Percentiles rank a stretch among this genome's conserved stretches.
Conservation (phyloP, 2,888 invertebrate species). For the Meloe dianella region DNA sequence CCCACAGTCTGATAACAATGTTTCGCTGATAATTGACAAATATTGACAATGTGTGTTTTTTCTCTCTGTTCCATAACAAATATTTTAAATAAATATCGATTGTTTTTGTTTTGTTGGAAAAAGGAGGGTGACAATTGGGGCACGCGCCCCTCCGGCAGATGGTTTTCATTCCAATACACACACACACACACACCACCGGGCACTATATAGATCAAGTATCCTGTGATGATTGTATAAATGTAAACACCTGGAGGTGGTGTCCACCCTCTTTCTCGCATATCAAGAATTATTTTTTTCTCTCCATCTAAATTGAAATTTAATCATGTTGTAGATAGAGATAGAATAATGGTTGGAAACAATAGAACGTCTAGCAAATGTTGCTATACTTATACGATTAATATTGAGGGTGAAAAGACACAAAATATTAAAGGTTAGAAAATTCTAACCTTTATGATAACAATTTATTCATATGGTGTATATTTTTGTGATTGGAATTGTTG, state of each 20-base stretch:
- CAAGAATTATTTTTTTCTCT: not conserved
- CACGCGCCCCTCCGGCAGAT: constrained; percentile 8
- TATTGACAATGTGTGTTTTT: too few species aligned
- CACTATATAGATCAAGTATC: not conserved
- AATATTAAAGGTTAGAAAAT: too few species aligned
- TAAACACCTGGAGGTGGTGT: constrained; percentile 10
- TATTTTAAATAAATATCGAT: not conserved
- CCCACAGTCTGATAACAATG: not conserved
- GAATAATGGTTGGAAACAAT: not conserved
- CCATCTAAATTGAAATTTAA: not conserved
- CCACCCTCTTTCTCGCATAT: not conserved
- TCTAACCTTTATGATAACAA: too few species aligned
- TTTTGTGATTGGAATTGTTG: not conserved
- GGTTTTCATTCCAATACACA: not conserved
- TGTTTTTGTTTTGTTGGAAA: not conserved
- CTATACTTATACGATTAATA: not conserved
- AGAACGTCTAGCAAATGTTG: constrained; percentile 5
- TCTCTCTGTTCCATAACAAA: not conserved
- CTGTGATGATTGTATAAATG: not conserved
- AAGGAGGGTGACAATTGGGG: constrained; percentile 3
- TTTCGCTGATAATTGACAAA: not conserved
- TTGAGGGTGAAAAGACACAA: not conserved
- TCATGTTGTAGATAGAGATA: not conserved
- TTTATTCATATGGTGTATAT: not conserved
- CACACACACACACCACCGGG: not conserved